These are phyloP conservation scores for Diuraphis noxia DNA, from an alignment of 1,140 invertebrate species.

Conservation along the genomic window DNA sequence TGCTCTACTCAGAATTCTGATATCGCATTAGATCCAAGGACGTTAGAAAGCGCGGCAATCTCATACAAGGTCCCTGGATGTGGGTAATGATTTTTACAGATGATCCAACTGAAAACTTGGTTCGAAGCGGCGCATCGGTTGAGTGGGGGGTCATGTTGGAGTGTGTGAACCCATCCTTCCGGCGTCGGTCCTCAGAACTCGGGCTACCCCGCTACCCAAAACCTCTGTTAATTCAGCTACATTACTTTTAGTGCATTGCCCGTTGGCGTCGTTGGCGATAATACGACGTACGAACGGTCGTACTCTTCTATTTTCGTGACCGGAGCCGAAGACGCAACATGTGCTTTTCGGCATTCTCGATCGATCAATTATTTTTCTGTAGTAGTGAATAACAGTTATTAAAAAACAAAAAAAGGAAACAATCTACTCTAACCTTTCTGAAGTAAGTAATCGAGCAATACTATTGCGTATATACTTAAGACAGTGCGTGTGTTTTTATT, in stretches of 20 bases:
- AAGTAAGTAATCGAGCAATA: background rate
- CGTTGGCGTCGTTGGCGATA: background rate
- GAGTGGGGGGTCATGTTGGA: background rate
- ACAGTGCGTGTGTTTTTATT: background rate
- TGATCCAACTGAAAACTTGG: background rate
- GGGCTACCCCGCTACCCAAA: background rate
- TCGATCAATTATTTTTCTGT: background rate
- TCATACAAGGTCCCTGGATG: constrained; percentile 37
- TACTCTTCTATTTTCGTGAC: background rate
- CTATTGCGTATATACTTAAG: background rate
- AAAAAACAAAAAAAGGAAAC: background rate
- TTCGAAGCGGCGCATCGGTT: background rate
- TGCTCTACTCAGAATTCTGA: too few relatives aligned
- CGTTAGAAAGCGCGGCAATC: background rate
- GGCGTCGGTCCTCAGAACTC: background rate
- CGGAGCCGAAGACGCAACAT: constrained; percentile 23
- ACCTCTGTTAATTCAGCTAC: background rate
- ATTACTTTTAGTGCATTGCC: too few relatives aligned
- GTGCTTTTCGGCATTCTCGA: background rate
- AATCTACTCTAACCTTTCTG: background rate
- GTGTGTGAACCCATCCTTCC: background rate
- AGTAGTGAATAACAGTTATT: background rate
- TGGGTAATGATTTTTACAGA: constrained; percentile 49
- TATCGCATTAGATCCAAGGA: background rate
- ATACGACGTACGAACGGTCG: background rate